These are phyloP conservation scores for Dendroctonus valens DNA, from an alignment of 1,140 invertebrate species.

Conservation along the genomic window DNA sequence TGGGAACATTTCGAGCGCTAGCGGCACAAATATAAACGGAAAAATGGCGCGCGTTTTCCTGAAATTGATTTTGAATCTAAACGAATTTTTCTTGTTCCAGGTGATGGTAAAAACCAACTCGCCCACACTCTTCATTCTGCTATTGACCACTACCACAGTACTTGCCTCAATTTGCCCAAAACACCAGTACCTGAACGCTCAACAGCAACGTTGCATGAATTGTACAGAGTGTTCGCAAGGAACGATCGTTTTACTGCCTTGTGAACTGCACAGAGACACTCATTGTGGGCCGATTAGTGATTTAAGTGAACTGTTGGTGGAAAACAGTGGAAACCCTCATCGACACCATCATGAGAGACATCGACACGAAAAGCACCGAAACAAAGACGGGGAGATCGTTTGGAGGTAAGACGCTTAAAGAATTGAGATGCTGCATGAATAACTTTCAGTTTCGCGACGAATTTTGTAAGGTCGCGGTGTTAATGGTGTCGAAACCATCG, in stretches of 20 bases:
- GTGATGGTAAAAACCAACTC: conserved; percentile 42
- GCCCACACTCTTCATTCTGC: conserved; percentile 28
- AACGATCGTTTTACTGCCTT: conserved; percentile 61
- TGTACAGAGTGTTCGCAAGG: conserved; percentile 60
- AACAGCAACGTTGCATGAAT: conserved; percentile 57
- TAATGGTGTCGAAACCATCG: conserved; percentile 4
- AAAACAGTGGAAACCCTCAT: conserved; percentile 41
- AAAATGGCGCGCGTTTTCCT: too few relatives aligned
- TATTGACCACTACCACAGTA: conserved; percentile 36
- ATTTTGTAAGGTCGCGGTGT: conserved; percentile 13
- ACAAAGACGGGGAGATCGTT: conserved; percentile 19
- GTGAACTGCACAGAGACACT: conserved; percentile 63
- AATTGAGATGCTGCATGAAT: background rate
- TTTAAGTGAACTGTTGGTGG: conserved; percentile 45
- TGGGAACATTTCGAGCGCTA: too few relatives aligned
- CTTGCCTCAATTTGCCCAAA: conserved; percentile 43
- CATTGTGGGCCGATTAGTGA: conserved; percentile 61
- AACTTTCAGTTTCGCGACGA: conserved; percentile 4
- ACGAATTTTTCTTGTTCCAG: conserved; percentile 38
- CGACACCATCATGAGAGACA: conserved; percentile 43
- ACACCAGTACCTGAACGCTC: conserved; percentile 55
- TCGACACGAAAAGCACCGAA: conserved; percentile 37
- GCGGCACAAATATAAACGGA: too few relatives aligned
- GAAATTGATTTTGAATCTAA: too few relatives aligned
- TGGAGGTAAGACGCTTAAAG: conserved; percentile 16